phyloP scores from a whole-genome alignment of 2,888 invertebrate genomes.

The Drosophila lacicola region DNA sequence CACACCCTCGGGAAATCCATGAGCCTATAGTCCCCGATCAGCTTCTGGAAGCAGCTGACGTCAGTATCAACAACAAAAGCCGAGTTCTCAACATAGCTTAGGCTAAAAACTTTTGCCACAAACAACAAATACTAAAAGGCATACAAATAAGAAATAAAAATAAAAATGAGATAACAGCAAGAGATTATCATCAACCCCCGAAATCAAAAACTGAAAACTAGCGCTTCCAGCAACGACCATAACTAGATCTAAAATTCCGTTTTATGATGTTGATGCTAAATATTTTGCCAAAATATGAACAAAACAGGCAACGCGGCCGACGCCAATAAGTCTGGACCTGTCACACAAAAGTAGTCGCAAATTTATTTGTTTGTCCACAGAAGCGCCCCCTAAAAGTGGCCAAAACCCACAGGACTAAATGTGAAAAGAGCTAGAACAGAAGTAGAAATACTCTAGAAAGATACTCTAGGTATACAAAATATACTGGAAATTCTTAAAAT shows the following conservation, averaged over 20 bases:
- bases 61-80: constrained; percentile 55
- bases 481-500: neutral
- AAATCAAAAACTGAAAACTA: constrained; percentile 71
- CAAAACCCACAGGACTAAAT: constrained; percentile 23
- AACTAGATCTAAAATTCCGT: constrained; percentile 53
- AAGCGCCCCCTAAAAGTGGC: constrained; percentile 51
- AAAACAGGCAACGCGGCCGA: constrained; percentile 48
- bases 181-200: constrained; percentile 43
- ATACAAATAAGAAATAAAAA: constrained; percentile 23
- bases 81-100: constrained; percentile 56
- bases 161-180: constrained; percentile 22
- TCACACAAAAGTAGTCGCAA: constrained; percentile 41
- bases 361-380: constrained; percentile 63
- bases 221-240: constrained; percentile 36
- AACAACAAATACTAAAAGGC: constrained; percentile 31
- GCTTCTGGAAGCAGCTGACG: constrained; percentile 60
- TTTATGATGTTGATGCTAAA: constrained; percentile 60
- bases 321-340: constrained; percentile 81
- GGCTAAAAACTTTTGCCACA: constrained; percentile 47
- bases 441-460: constrained; percentile 32
- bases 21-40: constrained; percentile 33
- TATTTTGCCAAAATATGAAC: constrained; percentile 59
- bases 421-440: neutral
- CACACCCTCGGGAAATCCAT: neutral
- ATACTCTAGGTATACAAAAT: no score